Evolutionary conservation across 2,888 invertebrate genomes (phyloP).

Genomic region (Scaeva pyrastri): DNA sequence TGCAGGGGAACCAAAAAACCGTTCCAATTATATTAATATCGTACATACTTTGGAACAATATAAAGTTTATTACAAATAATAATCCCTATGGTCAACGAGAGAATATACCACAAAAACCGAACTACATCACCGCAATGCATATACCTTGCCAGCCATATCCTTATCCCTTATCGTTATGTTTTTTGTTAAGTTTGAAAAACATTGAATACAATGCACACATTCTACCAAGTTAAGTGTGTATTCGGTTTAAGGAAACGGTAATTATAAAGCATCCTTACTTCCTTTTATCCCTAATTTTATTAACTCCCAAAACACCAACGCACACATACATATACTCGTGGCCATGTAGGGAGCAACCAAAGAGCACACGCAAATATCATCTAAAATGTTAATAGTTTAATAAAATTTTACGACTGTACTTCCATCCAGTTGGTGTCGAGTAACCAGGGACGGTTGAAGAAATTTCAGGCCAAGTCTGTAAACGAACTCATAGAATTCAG

Average conservation of each 20-base stretch:
- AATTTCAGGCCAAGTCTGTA: not conserved
- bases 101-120: constrained; percentile 33
- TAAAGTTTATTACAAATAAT: constrained; percentile 27
- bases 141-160: no score
- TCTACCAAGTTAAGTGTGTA: constrained; percentile 32
- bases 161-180: not conserved
- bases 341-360: not conserved
- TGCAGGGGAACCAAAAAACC: not conserved
- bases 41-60: constrained; percentile 30
- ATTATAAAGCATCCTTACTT: constrained; percentile 56
- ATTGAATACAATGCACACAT: constrained; percentile 22
- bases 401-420: constrained; percentile 65
- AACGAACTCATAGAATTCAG: not conserved
- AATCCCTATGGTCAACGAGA: constrained; percentile 19
- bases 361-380: constrained; percentile 45
- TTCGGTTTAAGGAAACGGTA: constrained; percentile 49
- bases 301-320: constrained; percentile 48
- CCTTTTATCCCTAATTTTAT: constrained; percentile 65
- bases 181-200: not conserved
- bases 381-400: constrained; percentile 70
- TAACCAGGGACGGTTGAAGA: not conserved
- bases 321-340: not conserved
- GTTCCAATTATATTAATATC: constrained; percentile 13
- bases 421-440: constrained; percentile 24
- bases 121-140: constrained; percentile 41